Conservation (phyloP, 2,797 vertebrate species). For the Enteromius fasciolatus region DNA sequence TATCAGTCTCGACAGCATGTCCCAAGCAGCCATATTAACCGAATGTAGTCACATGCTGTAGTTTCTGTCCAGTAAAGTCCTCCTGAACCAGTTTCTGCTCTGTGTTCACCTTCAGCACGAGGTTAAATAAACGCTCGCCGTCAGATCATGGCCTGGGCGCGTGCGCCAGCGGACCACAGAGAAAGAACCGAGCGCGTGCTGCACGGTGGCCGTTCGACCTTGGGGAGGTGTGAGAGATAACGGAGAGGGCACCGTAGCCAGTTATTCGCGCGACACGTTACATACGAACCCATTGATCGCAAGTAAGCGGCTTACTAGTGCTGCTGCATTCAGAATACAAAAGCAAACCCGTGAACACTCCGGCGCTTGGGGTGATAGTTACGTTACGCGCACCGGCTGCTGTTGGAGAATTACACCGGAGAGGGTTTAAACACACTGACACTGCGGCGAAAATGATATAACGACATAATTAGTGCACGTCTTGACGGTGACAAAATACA, state of each 20-base stretch:
- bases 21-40: neutral
- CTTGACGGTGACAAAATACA: neutral
- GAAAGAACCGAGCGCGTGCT: conserved; percentile 33
- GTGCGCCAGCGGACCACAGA: conserved; percentile 40
- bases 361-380: neutral
- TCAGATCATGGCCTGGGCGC: conserved; percentile 52
- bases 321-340: conserved; percentile 40
- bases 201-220: conserved; percentile 64
- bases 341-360: conserved; percentile 16
- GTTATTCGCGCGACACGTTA: conserved; percentile 29
- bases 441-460: neutral
- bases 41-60: neutral
- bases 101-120: conserved; percentile 62
- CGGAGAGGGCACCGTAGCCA: conserved; percentile 55
- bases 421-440: neutral
- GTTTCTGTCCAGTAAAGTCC: neutral
- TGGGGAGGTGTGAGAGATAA: conserved; percentile 57
- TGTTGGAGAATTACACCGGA: neutral
- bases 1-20: conserved; percentile 12
- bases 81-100: neutral
- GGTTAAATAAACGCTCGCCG: conserved; percentile 56
- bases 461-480: neutral
- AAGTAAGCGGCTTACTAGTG: conserved; percentile 53
- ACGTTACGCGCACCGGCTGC: conserved; percentile 22
- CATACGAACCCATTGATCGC: conserved; percentile 16